Percentiles rank a stretch among this genome's conserved stretches.
Conservation (phyloP, 2,113 vertebrate species). For the Trematocara macrostoma region DNA sequence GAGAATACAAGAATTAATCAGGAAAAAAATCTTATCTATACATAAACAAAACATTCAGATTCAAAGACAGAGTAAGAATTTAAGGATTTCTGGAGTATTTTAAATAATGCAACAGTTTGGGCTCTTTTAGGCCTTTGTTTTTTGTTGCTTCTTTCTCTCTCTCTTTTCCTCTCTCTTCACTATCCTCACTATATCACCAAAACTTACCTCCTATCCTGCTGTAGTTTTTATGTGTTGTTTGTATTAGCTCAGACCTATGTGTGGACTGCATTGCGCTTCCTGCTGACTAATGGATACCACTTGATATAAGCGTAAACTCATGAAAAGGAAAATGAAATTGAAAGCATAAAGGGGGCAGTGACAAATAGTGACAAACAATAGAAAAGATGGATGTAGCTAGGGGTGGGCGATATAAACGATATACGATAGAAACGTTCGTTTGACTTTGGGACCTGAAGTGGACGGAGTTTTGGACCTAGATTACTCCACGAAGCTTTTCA, state of each 20-base stretch:
- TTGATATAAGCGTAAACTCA: background rate
- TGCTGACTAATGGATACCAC: slow-evolving; percentile 30
- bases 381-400: background rate
- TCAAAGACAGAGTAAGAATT: background rate
- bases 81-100: background rate
- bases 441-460: too few species aligned
- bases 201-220: background rate
- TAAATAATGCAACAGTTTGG: background rate
- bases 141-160: background rate
- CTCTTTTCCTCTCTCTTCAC: background rate
- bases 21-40: background rate
- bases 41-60: background rate
- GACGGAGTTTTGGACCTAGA: too few species aligned
- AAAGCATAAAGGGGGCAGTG: background rate
- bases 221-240: background rate
- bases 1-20: background rate
- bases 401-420: too few species aligned
- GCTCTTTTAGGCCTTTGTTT: background rate
- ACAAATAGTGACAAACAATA: background rate
- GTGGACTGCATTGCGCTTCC: background rate
- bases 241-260: background rate
- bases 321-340: background rate
- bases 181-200: background rate
- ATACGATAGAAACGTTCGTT: too few species aligned
- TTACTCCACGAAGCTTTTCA: too few species aligned